These are phyloP conservation scores for Zaprionus davidi DNA, from an alignment of 1,140 invertebrate species.

Conservation along the genomic window DNA sequence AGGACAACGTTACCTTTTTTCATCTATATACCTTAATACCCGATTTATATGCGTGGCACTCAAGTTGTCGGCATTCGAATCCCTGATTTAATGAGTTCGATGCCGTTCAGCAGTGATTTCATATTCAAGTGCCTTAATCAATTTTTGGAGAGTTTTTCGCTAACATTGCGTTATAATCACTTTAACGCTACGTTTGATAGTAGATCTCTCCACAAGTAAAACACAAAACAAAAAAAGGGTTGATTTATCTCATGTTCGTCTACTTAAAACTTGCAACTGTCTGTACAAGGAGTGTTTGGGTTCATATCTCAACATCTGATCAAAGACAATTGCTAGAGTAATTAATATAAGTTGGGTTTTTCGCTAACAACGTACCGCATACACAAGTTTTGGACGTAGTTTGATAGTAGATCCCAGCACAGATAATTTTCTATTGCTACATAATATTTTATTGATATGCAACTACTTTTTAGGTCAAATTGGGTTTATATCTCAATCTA, in stretches of 20 bases:
- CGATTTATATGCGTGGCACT: conserved; percentile 59
- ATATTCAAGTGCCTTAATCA: conserved; percentile 53
- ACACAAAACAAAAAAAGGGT: not conserved
- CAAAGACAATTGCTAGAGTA: conserved; percentile 54
- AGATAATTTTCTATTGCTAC: not conserved
- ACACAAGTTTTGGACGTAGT: conserved; percentile 56
- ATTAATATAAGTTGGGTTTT: conserved; percentile 59
- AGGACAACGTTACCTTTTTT: conserved; percentile 22
- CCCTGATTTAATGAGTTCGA: conserved; percentile 57
- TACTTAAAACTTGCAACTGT: conserved; percentile 18
- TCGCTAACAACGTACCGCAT: conserved; percentile 71
- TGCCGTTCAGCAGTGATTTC: conserved; percentile 23
- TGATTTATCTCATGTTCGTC: not conserved
- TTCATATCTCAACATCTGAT: conserved; percentile 4
- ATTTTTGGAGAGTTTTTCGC: conserved; percentile 69
- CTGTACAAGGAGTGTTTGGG: not conserved
- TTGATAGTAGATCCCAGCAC: conserved; percentile 78
- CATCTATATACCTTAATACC: conserved; percentile 17
- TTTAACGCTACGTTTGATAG: conserved; percentile 71
- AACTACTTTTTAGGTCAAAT: not conserved
- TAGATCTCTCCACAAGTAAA: conserved; percentile 68
- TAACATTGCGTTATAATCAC: conserved; percentile 60
- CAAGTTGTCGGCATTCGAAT: conserved; percentile 56
- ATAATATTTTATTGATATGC: not conserved
- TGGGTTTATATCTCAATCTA: not conserved